Base-by-base conservation (phyloP, 2,113 vertebrate species). In the Eleginops maclovinus region DNA sequence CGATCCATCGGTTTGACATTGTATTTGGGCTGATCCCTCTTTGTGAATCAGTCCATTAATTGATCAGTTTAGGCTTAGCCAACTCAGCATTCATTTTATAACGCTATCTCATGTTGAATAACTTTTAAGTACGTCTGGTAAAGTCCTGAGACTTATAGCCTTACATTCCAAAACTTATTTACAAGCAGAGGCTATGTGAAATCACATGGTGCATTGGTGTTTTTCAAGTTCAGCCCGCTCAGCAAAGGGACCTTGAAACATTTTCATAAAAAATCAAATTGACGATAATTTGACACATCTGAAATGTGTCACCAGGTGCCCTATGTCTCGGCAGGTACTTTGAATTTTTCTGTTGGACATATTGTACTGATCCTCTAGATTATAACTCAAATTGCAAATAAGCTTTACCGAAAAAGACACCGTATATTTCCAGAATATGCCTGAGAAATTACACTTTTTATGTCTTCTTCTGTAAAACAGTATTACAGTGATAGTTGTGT, bases 181-280 rank as follows among this genome's bases (percentile, higher is more conserved):
- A 36, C 31, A 36, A 36, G 31, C 31, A 31, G 31, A 31, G 31
- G 31, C 7, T 31, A 4, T 31, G 31, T 31, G 31, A 31, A 31
- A 31, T 7, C 31, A 31, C 31, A 31, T 31, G 31, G 31, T 36
- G 31, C 31, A 36, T 36, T 36, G 31, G 31, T 8, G 31, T 36
- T 36, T 36, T 36, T 36, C 31, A 36, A 36, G 31, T 36, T 36
- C 31, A 7, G 31, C 6, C 7, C 31, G 5, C 31, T 36, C 31
- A 7, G 31, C 31, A 36, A 36, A 36, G 31, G 31, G 31, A 36
- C 31, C 8, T 36, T 36, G 6, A 8, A 36, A 36, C 4, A 44
- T 21, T 31, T 60, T 10, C 41, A 41, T 22, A 53, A 66, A 55
- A 49, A 63, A 49, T 19, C 46, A 71, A 55, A 47, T 71, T 13